Evolutionary conservation across 2,888 invertebrate species (phyloP).

Genomic region (Andrena haemorrhoa): DNA sequence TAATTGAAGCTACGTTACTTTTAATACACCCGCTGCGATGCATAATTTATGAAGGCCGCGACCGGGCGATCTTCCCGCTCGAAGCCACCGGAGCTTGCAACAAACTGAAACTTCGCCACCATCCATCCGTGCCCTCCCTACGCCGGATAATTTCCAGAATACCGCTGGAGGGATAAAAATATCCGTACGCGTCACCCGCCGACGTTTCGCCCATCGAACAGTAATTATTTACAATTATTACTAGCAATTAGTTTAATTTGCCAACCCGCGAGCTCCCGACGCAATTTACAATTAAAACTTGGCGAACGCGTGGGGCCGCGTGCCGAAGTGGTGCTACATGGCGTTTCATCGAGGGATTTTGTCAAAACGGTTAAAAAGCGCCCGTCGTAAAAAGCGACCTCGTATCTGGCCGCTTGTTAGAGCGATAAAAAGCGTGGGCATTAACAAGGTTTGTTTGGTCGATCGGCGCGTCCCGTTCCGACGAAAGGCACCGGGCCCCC

Average conservation of each 20-base stretch:
- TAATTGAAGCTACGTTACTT: slow-evolving; percentile 61
- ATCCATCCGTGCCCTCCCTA: neutral
- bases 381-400: neutral
- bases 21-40: slow-evolving; percentile 46
- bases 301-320: neutral
- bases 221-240: slow-evolving; percentile 14
- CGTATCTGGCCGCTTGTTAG: neutral
- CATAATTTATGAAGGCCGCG: slow-evolving; percentile 59
- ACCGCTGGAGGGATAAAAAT: neutral
- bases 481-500: neutral
- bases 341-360: slow-evolving; percentile 36
- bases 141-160: neutral
- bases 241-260: slow-evolving; percentile 32
- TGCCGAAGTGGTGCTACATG: neutral
- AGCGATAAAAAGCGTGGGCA: slow-evolving; percentile 27
- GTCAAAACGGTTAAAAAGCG: neutral
- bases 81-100: slow-evolving; percentile 10
- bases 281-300: slow-evolving; percentile 47
- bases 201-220: slow-evolving; percentile 11
- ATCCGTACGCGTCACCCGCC: neutral
- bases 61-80: slow-evolving; percentile 24
- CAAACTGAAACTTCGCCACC: neutral
- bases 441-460: slow-evolving; percentile 10
- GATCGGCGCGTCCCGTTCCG: neutral
- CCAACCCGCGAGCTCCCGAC: neutral